These are phyloP conservation scores for Diplosoma virens DNA, from an alignment of 23 tunicate genomes.

Conservation along the genomic window DNA sequence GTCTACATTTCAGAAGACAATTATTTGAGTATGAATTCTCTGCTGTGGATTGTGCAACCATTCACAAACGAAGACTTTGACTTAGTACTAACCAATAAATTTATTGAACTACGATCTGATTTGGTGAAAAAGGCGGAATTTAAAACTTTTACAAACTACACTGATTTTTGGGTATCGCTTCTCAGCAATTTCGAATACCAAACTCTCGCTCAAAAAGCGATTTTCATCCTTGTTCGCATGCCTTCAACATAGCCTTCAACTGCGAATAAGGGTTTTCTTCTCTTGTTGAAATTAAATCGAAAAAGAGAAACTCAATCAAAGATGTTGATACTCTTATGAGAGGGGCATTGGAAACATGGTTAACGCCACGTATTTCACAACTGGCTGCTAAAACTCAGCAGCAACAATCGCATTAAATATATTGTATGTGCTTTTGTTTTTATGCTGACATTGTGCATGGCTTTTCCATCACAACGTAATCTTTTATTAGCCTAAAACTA, in stretches of 20 bases:
- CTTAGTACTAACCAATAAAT: background rate
- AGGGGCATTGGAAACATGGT: conserved; percentile 21
- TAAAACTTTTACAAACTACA: conserved; percentile 23
- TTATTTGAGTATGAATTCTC: conserved; percentile 1
- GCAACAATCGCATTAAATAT: conserved; percentile 22
- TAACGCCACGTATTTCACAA: conserved; percentile 20
- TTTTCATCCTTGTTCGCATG: conserved; percentile 22
- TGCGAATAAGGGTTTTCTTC: conserved; percentile 16
- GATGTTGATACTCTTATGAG: conserved; percentile 23
- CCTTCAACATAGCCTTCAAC: conserved; percentile 5
- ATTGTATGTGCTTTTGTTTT: too few species aligned
- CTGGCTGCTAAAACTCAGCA: conserved; percentile 22
- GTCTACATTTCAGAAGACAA: background rate
- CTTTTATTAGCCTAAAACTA: too few species aligned
- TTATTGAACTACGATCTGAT: conserved; percentile 25
- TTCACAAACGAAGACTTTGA: conserved; percentile 18
- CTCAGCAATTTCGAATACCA: background rate
- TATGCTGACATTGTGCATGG: too few species aligned
- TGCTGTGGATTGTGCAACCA: conserved; percentile 17
- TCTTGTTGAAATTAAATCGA: conserved; percentile 32
- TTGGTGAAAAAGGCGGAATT: conserved; percentile 22
- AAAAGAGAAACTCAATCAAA: conserved; percentile 15
- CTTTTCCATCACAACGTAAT: too few species aligned
- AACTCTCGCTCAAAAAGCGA: conserved; percentile 35
- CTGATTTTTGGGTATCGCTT: conserved; percentile 36